phyloP scores from a whole-genome alignment of 2,113 vertebrate species.

The Crotalus tigris region DNA sequence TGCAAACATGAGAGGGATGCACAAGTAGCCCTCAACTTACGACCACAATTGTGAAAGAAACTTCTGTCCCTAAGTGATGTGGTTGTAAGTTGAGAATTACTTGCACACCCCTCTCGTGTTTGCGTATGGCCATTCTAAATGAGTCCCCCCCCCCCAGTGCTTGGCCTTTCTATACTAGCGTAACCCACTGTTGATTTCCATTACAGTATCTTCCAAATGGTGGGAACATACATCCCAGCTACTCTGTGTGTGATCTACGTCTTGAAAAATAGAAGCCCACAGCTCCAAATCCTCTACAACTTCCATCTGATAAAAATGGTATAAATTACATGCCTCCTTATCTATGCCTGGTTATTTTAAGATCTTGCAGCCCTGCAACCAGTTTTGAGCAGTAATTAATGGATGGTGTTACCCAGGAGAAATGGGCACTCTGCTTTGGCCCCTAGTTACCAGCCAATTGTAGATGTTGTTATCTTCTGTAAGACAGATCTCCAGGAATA shows the following conservation, averaged over 20 bases:
- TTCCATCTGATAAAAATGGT: constrained; percentile 52
- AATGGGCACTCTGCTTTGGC: constrained; percentile 53
- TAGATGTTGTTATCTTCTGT: constrained; percentile 64
- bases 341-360: constrained; percentile 64
- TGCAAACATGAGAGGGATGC: not conserved
- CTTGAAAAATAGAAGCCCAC: constrained; percentile 46
- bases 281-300: constrained; percentile 31
- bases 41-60: not conserved
- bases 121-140: not conserved
- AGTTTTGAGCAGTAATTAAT: constrained; percentile 64
- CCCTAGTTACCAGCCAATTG: constrained; percentile 61
- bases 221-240: constrained; percentile 39
- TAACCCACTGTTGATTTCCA: not conserved
- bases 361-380: constrained; percentile 56
- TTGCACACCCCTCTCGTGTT: not conserved
- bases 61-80: not conserved
- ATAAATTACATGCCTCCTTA: constrained; percentile 69
- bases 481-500: constrained; percentile 66
- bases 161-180: not conserved
- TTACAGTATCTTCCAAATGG: constrained; percentile 16
- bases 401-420: constrained; percentile 58
- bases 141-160: not conserved
- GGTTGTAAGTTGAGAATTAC: not conserved
- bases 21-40: not conserved
- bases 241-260: constrained; percentile 51